Base-by-base conservation (phyloP, 2,797 vertebrate genomes). In the Nyctibius grandis region DNA sequence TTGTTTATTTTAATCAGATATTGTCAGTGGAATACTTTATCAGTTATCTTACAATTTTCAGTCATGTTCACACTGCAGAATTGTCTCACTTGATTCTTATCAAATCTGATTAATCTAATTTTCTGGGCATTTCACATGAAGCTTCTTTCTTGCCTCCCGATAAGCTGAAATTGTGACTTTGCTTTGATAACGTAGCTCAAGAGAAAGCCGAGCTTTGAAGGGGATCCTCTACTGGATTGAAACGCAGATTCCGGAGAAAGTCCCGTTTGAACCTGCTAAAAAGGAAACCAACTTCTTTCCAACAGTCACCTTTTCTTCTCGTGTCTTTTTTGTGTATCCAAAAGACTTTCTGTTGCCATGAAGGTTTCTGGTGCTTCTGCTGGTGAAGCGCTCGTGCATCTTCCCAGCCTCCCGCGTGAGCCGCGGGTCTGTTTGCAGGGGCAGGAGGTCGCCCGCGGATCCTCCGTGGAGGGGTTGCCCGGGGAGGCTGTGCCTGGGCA, bases 1-100 rank as follows among this genome's bases (percentile, higher is more conserved):
- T 94, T 97, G 96, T 97, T 97, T 97, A 93, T 94, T 97, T 97
- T 97, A 96, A 97, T 98, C 89, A 97, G 94, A 91, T 95, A 85
- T 87, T 97, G 89, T 96, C 89, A 72, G 36, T 67, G 89, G 50
- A 96, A 87, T 97, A 36, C 94, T 72, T 94, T 90, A 86, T 96
- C 88, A 70, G 91, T 40, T 91, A 77, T 92, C 74, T 69, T 92
- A 81, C 91, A 78, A 82, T 94, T 88, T 91, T 74, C 90, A 54
- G 76, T 85, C 7, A 0, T 85, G 90, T 92, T 91, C 75, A 34
- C 65, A 13, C 84, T 83, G 82, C 70, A 89, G 76, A 88, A 76
- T 93, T 90, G 81, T 91, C 91, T 96, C 83, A 84, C 84, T 96
- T 80, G 93, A 93, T 96, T 95, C 81, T 91, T 97, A 97, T 95